Conservation (phyloP, 2,113 vertebrate genomes). For the Austrofundulus limnaeus region DNA sequence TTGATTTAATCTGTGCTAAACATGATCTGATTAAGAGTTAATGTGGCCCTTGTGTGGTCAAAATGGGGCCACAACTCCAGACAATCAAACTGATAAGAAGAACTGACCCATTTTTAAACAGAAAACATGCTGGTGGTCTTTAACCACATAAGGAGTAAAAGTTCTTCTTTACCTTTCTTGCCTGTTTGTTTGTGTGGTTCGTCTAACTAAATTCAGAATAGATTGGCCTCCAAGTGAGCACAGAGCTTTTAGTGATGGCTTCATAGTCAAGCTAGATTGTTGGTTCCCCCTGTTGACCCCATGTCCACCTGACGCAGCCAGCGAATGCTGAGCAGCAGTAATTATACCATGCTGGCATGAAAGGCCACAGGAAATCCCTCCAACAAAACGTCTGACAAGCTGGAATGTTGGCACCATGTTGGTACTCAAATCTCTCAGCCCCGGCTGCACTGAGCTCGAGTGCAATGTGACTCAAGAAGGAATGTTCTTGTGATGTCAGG, state of each 20-base stretch:
- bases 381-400: slow-evolving; percentile 65
- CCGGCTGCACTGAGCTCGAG: slow-evolving; percentile 27
- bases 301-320: slow-evolving; percentile 61
- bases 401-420: slow-evolving; percentile 72
- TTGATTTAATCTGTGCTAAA: slow-evolving; percentile 74
- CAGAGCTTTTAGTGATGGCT: slow-evolving; percentile 17
- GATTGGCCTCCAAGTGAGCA: slow-evolving; percentile 14
- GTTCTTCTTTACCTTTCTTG: background rate
- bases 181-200: background rate
- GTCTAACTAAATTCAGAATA: background rate
- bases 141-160: background rate
- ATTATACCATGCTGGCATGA: slow-evolving; percentile 65
- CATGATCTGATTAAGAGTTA: slow-evolving; percentile 73
- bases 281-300: slow-evolving; percentile 18
- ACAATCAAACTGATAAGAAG: slow-evolving; percentile 52
- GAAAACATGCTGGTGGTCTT: slow-evolving; percentile 1
- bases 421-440: slow-evolving; percentile 38
- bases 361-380: slow-evolving; percentile 74
- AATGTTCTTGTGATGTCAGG: slow-evolving; percentile 48
- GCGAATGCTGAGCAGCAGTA: slow-evolving; percentile 57
- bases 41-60: slow-evolving; percentile 65
- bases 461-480: slow-evolving; percentile 60
- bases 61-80: slow-evolving; percentile 33
- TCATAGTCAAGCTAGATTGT: slow-evolving; percentile 11
- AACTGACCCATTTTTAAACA: slow-evolving; percentile 31